Evolutionary conservation across 2,113 vertebrate genomes (phyloP).

Genomic region (Sclerurus mexicanus): DNA sequence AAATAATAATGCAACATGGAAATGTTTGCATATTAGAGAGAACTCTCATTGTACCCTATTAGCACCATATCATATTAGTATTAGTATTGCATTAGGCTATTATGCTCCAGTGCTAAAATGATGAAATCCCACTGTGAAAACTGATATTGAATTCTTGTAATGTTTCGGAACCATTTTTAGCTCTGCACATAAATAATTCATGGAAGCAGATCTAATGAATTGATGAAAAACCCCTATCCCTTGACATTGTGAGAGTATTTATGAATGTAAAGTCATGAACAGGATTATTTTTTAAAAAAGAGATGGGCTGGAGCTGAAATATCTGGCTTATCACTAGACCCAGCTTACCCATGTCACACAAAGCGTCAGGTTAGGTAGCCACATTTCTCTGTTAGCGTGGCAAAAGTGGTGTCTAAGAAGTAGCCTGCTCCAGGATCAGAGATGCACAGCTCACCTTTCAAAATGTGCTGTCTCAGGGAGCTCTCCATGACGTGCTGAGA

Average conservation of each 20-base stretch:
- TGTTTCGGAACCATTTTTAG: constrained; percentile 83
- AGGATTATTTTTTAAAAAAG: not conserved
- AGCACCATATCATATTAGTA: constrained; percentile 80
- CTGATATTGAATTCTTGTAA: constrained; percentile 83
- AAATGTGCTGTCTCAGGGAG: not conserved
- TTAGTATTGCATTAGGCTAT: constrained; percentile 80
- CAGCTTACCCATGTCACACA: not conserved
- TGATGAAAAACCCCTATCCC: constrained; percentile 72
- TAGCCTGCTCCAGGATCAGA: not conserved
- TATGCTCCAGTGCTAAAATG: constrained; percentile 76
- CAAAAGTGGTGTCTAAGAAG: not conserved
- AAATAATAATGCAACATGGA: constrained; percentile 83
- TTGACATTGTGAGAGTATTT: constrained; percentile 75
- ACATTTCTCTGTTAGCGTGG: not conserved
- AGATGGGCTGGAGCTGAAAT: constrained; percentile 50
- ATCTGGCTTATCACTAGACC: constrained; percentile 1
- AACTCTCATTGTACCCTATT: constrained; percentile 80
- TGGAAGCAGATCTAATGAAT: constrained; percentile 80
- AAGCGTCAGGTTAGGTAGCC: not conserved
- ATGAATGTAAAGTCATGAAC: constrained; percentile 79
- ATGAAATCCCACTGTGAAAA: constrained; percentile 85
- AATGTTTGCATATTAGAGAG: constrained; percentile 82
- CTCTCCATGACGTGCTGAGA: fast-evolving
- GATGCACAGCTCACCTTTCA: not conserved
- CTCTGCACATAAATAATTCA: constrained; percentile 82